These are phyloP conservation scores for Hyperopisus bebe DNA, from an alignment of 2,113 vertebrate genomes.

Conservation along the genomic window DNA sequence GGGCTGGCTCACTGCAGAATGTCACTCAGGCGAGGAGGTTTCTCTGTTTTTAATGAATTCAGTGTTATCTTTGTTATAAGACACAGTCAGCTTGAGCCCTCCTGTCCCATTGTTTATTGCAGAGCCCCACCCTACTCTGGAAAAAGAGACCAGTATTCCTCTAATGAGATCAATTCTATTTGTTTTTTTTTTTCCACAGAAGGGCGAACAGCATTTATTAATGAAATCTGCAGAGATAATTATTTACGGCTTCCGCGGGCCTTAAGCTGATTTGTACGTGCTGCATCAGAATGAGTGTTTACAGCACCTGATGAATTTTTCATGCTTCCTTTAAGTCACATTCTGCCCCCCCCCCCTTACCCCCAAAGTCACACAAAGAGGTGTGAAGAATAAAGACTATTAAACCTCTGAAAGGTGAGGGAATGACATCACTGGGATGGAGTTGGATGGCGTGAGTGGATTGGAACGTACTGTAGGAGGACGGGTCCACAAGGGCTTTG, in stretches of 20 bases:
- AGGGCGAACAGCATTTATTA: background rate
- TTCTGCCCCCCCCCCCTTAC: background rate
- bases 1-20: background rate
- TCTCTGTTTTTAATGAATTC: background rate
- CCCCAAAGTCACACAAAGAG: background rate
- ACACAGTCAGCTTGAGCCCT: background rate
- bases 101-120: background rate
- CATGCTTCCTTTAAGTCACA: slow-evolving; percentile 1
- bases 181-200: background rate
- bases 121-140: background rate
- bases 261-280: slow-evolving; percentile 13
- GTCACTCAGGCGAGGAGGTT: background rate
- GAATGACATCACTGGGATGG: background rate
- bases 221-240: slow-evolving; percentile 2
- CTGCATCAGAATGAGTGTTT: background rate
- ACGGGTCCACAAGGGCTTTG: background rate
- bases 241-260: background rate
- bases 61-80: background rate
- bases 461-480: background rate
- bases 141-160: background rate
- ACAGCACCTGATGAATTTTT: slow-evolving; percentile 10
- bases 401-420: background rate
- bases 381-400: background rate
- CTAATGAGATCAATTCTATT: slow-evolving; percentile 3
- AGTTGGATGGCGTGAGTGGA: background rate